Percentiles rank a stretch among this genome's conserved stretches.
Evolutionary conservation across 2,113 vertebrate species (phyloP).

Genomic region (Datnioides undecimradiatus): DNA sequence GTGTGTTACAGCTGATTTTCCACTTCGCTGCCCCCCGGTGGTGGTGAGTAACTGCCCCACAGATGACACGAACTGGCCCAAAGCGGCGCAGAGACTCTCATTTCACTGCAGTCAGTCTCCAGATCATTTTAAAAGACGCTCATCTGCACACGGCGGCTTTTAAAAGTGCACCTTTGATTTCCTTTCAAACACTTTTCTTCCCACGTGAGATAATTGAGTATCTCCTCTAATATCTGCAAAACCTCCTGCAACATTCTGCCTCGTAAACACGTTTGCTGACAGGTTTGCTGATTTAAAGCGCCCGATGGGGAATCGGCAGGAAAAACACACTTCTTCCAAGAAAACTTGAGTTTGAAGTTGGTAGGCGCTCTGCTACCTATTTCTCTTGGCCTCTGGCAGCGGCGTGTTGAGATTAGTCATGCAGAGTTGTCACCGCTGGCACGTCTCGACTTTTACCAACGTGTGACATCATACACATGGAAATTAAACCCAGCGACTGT

Average conservation of each 20-base stretch:
- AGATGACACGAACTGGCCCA: not conserved
- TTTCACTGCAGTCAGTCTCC: not conserved
- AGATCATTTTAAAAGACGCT: not conserved
- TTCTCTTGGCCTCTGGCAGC: conserved; percentile 48
- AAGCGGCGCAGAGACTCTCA: not conserved
- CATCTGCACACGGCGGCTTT: not conserved
- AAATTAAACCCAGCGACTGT: conserved; percentile 62
- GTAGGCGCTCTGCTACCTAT: conserved; percentile 46
- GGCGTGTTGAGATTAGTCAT: conserved; percentile 61
- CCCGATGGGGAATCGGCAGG: conserved; percentile 42
- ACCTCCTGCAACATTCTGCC: conserved; percentile 23
- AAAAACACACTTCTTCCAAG: conserved; percentile 24
- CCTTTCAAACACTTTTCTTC: not conserved
- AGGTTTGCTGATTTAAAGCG: conserved; percentile 51
- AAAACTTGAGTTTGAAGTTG: conserved; percentile 19
- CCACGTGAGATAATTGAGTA: not conserved
- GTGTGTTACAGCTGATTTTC: not conserved
- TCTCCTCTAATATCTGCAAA: conserved; percentile 6
- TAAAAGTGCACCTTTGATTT: not conserved
- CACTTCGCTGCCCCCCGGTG: not conserved
- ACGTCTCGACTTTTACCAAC: conserved; percentile 30
- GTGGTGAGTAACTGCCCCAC: not conserved
- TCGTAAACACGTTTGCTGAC: conserved; percentile 60
- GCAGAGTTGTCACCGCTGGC: conserved; percentile 52
- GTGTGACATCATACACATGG: conserved; percentile 71